Percentiles rank a stretch among this genome's conserved stretches.
Evolutionary conservation across 2,888 invertebrate species (phyloP).

Genomic region (Diaperis boleti): DNA sequence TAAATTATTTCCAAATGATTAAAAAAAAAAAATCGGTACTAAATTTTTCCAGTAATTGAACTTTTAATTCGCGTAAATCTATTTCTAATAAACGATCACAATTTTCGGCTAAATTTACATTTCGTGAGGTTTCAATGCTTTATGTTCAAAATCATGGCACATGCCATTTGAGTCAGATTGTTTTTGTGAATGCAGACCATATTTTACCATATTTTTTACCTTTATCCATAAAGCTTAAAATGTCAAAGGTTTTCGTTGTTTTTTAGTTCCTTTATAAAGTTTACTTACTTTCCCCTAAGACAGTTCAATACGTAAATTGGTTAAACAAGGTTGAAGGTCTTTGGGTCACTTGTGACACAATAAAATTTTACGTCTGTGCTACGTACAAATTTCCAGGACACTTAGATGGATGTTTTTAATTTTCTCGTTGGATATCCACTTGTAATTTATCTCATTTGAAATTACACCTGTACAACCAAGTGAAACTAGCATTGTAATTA

Average conservation of each 20-base stretch:
- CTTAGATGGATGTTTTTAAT: conserved; percentile 3
- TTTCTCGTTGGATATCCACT: not conserved
- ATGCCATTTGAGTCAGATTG: no score
- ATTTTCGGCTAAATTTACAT: no score
- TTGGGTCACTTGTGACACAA: not conserved
- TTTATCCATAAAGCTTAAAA: no score
- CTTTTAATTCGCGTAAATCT: no score
- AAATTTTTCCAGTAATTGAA: no score
- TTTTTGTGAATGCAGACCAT: no score
- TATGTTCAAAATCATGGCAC: no score
- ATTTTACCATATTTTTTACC: no score
- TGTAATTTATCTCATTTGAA: conserved; percentile 15
- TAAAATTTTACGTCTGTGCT: not conserved
- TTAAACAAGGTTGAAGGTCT: not conserved
- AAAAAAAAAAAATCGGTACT: no score
- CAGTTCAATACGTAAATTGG: not conserved
- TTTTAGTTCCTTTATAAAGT: not conserved
- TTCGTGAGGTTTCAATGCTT: no score
- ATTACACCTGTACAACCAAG: conserved; percentile 9
- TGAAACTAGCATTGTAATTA: conserved; percentile 1
- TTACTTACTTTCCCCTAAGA: not conserved
- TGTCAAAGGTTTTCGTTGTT: not conserved
- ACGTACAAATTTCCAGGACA: not conserved
- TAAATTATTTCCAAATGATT: no score
- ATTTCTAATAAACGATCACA: no score